Conservation (phyloP, 2,888 invertebrate genomes). For the Ochropleura plecta region DNA sequence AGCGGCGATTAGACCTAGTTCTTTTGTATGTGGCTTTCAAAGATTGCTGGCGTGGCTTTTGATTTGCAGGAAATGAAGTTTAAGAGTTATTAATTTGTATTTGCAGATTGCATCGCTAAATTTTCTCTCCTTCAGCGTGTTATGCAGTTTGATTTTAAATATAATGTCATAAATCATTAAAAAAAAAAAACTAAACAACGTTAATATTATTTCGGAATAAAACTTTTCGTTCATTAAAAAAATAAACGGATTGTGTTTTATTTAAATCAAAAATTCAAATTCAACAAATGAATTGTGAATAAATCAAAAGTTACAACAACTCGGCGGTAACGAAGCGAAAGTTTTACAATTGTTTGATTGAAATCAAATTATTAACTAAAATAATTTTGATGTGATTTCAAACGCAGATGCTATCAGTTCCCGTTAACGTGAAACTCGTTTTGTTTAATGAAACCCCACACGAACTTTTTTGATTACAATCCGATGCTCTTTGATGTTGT, state of each 20-base stretch:
- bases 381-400: constrained; percentile 67
- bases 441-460: constrained; percentile 48
- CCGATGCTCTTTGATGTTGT: constrained; percentile 32
- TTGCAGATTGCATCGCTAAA: neutral
- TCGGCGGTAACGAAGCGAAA: constrained; percentile 69
- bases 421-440: constrained; percentile 48
- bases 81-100: neutral
- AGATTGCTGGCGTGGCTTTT: constrained; percentile 16
- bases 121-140: neutral
- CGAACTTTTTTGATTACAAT: constrained; percentile 53
- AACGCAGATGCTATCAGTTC: constrained; percentile 65
- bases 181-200: constrained; percentile 5
- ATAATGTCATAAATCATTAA: neutral
- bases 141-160: neutral
- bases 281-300: constrained; percentile 72
- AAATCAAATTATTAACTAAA: constrained; percentile 71
- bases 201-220: constrained; percentile 24
- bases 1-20: constrained; percentile 25
- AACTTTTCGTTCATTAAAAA: constrained; percentile 60
- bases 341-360: constrained; percentile 70
- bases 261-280: constrained; percentile 75
- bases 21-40: constrained; percentile 37
- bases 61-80: neutral
- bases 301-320: constrained; percentile 73
- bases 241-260: constrained; percentile 65